phyloP scores from a whole-genome alignment of 2,888 invertebrate species.

The Dryobotodes eremita region DNA sequence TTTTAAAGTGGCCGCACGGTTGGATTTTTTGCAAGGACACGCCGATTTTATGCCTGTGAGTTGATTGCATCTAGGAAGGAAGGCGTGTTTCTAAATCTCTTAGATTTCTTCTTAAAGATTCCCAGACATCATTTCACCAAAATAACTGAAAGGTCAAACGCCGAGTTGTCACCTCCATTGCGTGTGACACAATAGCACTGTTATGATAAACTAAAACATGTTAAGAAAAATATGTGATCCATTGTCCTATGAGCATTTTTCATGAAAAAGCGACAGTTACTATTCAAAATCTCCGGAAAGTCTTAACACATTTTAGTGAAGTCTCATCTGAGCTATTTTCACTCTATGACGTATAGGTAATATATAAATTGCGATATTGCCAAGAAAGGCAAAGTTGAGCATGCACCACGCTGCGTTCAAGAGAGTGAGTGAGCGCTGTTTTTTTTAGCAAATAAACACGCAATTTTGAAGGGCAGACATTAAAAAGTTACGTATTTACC shows the following conservation, averaged over 20 bases:
- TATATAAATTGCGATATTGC: conserved; percentile 82
- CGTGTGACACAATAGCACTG: not conserved
- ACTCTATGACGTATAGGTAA: conserved; percentile 74
- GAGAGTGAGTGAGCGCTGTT: conserved; percentile 64
- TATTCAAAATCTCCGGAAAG: not conserved
- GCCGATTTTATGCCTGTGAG: conserved; percentile 47
- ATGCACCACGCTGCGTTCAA: conserved; percentile 70
- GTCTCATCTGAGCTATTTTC: conserved; percentile 31
- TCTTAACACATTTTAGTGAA: not conserved
- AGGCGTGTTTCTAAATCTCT: not conserved
- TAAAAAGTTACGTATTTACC: conserved; percentile 12
- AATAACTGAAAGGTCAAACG: not conserved
- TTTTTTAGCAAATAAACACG: conserved; percentile 62
- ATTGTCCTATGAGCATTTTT: not conserved
- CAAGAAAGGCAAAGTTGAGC: conserved; percentile 84
- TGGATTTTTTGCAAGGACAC: conserved; percentile 27
- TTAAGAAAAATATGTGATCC: not conserved
- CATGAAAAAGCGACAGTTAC: not conserved
- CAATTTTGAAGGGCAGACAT: conserved; percentile 37
- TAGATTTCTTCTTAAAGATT: not conserved
- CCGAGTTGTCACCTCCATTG: not conserved
- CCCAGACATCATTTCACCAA: not conserved
- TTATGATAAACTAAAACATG: not conserved
- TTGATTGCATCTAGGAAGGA: conserved; percentile 49
- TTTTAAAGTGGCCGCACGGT: conserved; percentile 76